Conservation (phyloP, 2,888 invertebrate species). For the Glaucopsyche alexis region DNA sequence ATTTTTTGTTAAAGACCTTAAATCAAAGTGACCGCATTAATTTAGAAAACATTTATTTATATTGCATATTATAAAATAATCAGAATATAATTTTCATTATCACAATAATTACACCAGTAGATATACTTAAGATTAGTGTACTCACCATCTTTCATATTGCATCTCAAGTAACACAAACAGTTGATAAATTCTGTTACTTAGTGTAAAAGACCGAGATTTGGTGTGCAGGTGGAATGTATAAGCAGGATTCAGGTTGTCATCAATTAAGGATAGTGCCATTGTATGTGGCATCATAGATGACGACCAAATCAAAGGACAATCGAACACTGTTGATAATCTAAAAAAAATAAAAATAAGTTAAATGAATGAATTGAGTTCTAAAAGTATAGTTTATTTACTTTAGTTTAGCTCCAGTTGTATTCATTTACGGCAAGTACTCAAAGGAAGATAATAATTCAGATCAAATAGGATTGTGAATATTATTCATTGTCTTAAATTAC, state of each 20-base stretch:
- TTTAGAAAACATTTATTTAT: too few species aligned
- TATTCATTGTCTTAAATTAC: too few species aligned
- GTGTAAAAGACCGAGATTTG: neutral
- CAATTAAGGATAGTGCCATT: constrained; percentile 47
- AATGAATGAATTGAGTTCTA: neutral
- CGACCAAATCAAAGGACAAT: constrained; percentile 57
- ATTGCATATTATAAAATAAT: too few species aligned
- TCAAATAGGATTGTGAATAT: too few species aligned
- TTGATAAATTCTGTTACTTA: neutral
- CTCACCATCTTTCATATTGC: neutral
- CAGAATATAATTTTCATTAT: too few species aligned
- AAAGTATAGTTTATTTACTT: neutral
- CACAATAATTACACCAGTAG: too few species aligned
- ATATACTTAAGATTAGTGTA: neutral
- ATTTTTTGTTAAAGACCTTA: neutral
- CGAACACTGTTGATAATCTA: constrained; percentile 54
- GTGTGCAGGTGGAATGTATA: constrained; percentile 40
- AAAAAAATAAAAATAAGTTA: neutral
- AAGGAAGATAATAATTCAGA: too few species aligned
- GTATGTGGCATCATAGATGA: constrained; percentile 53
- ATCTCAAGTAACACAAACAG: neutral
- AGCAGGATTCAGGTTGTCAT: constrained; percentile 53
- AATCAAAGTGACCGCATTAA: neutral
- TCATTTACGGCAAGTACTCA: too few species aligned
- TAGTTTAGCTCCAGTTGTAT: too few species aligned